Conservation (phyloP, 2,888 invertebrate genomes). For the Phania funesta region DNA sequence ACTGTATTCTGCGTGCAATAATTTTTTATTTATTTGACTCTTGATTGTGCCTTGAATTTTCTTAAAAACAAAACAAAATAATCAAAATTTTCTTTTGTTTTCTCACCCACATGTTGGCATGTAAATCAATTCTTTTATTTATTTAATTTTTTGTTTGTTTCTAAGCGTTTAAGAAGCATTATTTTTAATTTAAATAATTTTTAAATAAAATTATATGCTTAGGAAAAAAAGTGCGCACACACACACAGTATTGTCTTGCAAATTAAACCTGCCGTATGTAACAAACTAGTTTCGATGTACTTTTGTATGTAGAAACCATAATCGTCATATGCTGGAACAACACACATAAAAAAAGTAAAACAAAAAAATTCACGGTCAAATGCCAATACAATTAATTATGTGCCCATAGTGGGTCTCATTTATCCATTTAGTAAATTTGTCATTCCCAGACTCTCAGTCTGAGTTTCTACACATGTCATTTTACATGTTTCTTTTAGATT, state of each 20-base stretch:
- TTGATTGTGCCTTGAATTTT: conserved; percentile 8
- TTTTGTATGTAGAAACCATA: neutral
- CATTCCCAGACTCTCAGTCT: neutral
- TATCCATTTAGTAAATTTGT: conserved; percentile 35
- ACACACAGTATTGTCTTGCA: neutral
- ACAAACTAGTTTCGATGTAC: conserved; percentile 12
- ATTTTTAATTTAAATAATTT: conserved; percentile 52
- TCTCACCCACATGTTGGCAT: conserved; percentile 51
- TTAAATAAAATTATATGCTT: conserved; percentile 44
- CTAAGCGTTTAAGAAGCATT: neutral
- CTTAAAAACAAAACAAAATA: neutral
- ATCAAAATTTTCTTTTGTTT: neutral
- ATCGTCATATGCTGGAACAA: neutral
- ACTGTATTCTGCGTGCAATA: no score
- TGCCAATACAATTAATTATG: conserved; percentile 58
- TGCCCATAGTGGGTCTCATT: conserved; percentile 45
- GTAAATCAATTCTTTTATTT: conserved; percentile 28
- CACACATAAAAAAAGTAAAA: neutral
- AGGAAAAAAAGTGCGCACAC: conserved; percentile 13
- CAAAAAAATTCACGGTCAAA: conserved; percentile 51
- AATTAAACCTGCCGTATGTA: conserved; percentile 8
- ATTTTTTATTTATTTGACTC: no score
- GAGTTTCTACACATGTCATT: conserved; percentile 1
- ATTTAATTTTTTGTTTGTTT: neutral
- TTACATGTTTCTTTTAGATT: conserved; percentile 12